Conservation (phyloP, 2,888 invertebrate species). For the Nasonovia ribisnigri region DNA sequence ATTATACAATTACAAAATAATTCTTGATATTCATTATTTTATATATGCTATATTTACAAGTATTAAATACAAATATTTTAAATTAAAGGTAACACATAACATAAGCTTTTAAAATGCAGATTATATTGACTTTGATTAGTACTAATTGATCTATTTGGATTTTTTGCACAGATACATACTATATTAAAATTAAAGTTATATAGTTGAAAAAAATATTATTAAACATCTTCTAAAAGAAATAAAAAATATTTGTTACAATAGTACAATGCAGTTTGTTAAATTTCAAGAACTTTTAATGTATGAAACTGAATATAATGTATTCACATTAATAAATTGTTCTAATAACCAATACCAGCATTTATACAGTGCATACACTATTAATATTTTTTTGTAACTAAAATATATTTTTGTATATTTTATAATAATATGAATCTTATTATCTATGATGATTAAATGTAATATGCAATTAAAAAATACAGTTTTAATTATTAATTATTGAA, state of each 20-base stretch:
- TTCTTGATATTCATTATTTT: neutral
- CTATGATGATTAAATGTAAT: neutral
- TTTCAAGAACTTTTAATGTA: neutral
- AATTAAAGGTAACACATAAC: neutral
- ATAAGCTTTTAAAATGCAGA: neutral
- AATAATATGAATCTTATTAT: neutral
- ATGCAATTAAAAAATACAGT: neutral
- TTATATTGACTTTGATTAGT: neutral
- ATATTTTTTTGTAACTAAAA: neutral
- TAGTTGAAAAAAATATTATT: neutral
- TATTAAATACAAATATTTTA: neutral
- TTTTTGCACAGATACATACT: neutral
- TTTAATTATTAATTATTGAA: neutral
- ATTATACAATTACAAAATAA: neutral
- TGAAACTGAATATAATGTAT: neutral
- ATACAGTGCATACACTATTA: neutral
- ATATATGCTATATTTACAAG: neutral
- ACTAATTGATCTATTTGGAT: neutral
- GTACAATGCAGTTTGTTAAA: neutral
- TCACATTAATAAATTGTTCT: neutral
- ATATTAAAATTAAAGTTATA: neutral
- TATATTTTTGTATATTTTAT: neutral
- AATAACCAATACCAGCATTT: too few relatives aligned
- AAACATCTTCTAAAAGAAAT: neutral
- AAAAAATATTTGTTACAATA: neutral